phyloP scores from a whole-genome alignment of 92 coral and sea anemone genomes.

The Zoanthus gigantus region DNA sequence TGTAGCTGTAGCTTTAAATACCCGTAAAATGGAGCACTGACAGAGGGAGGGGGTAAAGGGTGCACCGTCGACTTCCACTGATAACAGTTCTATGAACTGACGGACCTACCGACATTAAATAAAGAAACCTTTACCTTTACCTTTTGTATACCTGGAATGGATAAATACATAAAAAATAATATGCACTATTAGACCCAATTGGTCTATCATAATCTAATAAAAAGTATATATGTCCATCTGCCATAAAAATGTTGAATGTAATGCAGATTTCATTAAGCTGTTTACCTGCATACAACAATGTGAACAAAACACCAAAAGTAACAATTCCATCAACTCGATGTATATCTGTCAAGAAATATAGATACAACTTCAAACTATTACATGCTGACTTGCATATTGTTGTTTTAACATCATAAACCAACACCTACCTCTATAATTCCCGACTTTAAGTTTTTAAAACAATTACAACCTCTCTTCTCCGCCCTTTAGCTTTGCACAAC shows the following conservation, averaged over 20 bases:
- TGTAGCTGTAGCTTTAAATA: too few species aligned
- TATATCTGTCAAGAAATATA: slow-evolving; percentile 40
- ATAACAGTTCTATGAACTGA: too few species aligned
- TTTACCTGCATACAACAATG: slow-evolving; percentile 31
- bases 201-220: slow-evolving; percentile 37
- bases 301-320: slow-evolving; percentile 39
- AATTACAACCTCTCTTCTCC: too few species aligned
- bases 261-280: slow-evolving; percentile 16
- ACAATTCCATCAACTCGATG: slow-evolving; percentile 43
- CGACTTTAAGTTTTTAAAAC: too few species aligned
- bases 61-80: too few species aligned
- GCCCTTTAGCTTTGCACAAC: too few species aligned
- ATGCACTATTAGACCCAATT: slow-evolving; percentile 42
- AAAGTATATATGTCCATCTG: slow-evolving; percentile 39
- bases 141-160: slow-evolving; percentile 28
- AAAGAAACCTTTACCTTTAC: too few species aligned
- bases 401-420: too few species aligned
- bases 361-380: slow-evolving; percentile 38
- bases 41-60: too few species aligned
- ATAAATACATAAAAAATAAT: slow-evolving; percentile 29
- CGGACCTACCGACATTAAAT: too few species aligned
- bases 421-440: too few species aligned
- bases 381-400: slow-evolving; percentile 42
- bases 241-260: slow-evolving; percentile 33
- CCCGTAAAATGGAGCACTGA: too few species aligned